phyloP scores from a whole-genome alignment of 2,113 vertebrate species.

The Sinosuthora webbiana region DNA sequence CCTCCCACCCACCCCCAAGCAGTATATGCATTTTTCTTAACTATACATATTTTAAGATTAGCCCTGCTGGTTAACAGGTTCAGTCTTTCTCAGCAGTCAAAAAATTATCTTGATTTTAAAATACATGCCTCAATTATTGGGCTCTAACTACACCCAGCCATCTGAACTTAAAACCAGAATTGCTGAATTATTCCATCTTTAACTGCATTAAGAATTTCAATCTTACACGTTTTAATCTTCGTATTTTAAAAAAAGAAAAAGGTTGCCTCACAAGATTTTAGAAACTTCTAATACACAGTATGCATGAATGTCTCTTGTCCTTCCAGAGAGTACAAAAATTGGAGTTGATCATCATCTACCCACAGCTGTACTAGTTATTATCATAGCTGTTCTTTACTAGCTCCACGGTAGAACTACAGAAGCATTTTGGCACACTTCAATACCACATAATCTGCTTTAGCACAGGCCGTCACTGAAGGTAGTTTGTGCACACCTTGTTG shows the following conservation, averaged over 20 bases:
- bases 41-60: neutral
- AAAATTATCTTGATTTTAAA: neutral
- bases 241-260: neutral
- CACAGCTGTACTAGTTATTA: neutral
- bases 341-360: neutral
- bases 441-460: neutral
- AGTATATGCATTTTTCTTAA: neutral
- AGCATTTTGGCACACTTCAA: neutral
- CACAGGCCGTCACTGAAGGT: rapidly evolving
- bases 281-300: neutral
- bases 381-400: neutral
- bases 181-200: neutral
- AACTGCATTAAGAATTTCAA: neutral
- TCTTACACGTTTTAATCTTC: neutral
- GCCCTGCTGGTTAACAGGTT: neutral
- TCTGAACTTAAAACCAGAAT: neutral
- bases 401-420: neutral
- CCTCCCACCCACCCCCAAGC: rapidly evolving
- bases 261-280: neutral
- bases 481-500: neutral
- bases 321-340: neutral
- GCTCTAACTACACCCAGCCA: neutral
- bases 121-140: neutral
- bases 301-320: neutral
- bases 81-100: neutral